Evolutionary conservation across 2,113 vertebrate genomes (phyloP).

Genomic region (Protomyctophum bolini): DNA sequence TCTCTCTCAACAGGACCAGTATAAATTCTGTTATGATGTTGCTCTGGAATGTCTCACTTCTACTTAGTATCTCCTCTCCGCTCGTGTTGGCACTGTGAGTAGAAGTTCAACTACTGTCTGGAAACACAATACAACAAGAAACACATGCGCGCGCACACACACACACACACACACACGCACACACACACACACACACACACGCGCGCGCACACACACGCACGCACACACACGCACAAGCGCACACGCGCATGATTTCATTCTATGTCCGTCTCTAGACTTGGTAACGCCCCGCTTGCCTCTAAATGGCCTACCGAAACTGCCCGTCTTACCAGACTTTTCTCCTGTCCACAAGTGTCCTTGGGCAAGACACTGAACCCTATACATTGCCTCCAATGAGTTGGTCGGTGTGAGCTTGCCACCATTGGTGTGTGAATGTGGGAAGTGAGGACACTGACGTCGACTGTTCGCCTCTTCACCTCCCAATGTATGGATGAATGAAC

Average conservation of each 20-base stretch:
- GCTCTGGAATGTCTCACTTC: constrained; percentile 96
- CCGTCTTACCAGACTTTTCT: too few species aligned
- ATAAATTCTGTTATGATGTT: constrained; percentile 99
- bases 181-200: constrained; percentile 1
- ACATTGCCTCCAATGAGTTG: too few species aligned
- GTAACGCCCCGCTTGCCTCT: too few species aligned
- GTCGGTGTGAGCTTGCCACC: too few species aligned
- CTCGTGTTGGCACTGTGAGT: background rate
- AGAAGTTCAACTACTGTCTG: background rate
- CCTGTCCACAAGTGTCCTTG: too few species aligned
- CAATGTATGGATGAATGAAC: too few species aligned
- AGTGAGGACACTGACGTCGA: too few species aligned
- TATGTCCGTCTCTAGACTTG: background rate
- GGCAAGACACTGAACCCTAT: too few species aligned
- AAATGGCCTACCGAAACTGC: too few species aligned
- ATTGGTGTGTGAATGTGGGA: too few species aligned
- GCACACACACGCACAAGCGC: background rate
- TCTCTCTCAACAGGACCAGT: constrained; percentile 87
- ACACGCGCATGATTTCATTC: background rate
- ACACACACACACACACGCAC: constrained; percentile 5
- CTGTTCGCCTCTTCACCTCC: too few species aligned
- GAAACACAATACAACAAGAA: background rate
- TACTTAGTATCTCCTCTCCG: constrained; percentile 72
- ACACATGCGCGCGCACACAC: constrained; percentile 2
- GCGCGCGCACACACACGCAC: too few species aligned